A percentile compares a stretch with the other conserved stretches of the same genome.
phyloP scores from a whole-genome alignment of 2,888 invertebrate species.

The Homarus gammarus region DNA sequence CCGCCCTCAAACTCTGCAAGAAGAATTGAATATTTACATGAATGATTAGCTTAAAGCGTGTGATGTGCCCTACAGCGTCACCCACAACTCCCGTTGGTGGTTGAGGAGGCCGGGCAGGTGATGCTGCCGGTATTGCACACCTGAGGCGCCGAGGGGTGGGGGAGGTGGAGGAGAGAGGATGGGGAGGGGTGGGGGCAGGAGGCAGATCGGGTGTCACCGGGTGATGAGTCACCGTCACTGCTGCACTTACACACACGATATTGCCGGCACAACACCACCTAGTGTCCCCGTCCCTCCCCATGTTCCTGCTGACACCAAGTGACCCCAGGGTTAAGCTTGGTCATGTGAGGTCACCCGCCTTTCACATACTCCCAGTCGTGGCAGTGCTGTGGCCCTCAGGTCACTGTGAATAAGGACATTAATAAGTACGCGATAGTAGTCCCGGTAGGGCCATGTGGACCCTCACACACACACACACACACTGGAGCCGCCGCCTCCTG shows the following conservation, averaged over 20 bases:
- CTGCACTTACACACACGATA: neutral
- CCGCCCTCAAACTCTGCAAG: too few relatives aligned
- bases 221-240: neutral
- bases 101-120: neutral
- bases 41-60: too few relatives aligned
- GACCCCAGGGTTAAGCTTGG: neutral
- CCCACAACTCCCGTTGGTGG: neutral
- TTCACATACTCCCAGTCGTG: too few relatives aligned
- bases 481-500: neutral
- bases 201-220: conserved; percentile 1
- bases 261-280: neutral
- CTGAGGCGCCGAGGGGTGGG: neutral
- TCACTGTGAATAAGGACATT: too few relatives aligned
- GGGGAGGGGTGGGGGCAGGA: neutral
- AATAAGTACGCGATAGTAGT: too few relatives aligned
- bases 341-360: too few relatives aligned
- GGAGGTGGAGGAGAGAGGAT: neutral
- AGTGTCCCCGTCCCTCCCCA: neutral
- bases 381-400: too few relatives aligned
- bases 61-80: too few relatives aligned
- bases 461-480: neutral
- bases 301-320: neutral
- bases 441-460: too few relatives aligned
- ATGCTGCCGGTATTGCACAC: conserved; percentile 19
- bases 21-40: too few relatives aligned